Evolutionary conservation across 1,140 invertebrate species (phyloP), one percentile per base, ranked within the genome.

Genomic region (Danaus plexippus): DNA sequence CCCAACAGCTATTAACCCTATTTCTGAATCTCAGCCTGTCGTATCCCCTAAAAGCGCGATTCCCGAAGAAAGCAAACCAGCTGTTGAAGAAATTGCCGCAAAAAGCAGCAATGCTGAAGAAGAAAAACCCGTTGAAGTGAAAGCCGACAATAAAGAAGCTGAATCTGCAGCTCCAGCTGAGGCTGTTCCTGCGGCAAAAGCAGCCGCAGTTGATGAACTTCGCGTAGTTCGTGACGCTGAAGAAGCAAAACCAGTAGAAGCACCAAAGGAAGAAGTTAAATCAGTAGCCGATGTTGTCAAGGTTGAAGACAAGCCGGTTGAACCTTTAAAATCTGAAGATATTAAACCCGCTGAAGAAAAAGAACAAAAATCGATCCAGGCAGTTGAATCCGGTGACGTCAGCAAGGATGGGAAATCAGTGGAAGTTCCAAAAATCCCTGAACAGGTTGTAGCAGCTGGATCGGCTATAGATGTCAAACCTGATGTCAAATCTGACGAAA

Each of bases 221-320:
- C 64, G 11, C 68, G 79, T 85, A 47, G 71, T 85, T 47, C 73
- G 81, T 41, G 78, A 82, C n/a, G 76, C 80, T 7, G 67, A 76
- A 32, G 77, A 79, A 45, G 78, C 77, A 41, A 79, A 71, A 12
- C 49, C 62, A 61, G 61, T 57, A 9, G 64, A 67, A 44, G 54
- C 51, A 43, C 60, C 50, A 49, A 65, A 67, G 43, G 57, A 48
- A 45, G 67, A 64, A 53, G 47, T 47, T 40, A 77, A 77, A 59
- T 40, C 56, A 22, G 46, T 56, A 9, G 48, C 46, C 42, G 66
- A 61, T 11, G 47, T 56, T 1, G 52, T 49, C 12, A 64, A 66
- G 32, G 63, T 58, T 54, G 69, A 67, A 51, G 57, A 51, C 9
- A 71, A 79, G 55, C 50, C 66, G 13, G 55, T 54, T 47, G 69